Evolutionary conservation across 2,797 vertebrate genomes (phyloP), one percentile per base, ranked within the genome.

Genomic region (Sebastes reedi): DNA sequence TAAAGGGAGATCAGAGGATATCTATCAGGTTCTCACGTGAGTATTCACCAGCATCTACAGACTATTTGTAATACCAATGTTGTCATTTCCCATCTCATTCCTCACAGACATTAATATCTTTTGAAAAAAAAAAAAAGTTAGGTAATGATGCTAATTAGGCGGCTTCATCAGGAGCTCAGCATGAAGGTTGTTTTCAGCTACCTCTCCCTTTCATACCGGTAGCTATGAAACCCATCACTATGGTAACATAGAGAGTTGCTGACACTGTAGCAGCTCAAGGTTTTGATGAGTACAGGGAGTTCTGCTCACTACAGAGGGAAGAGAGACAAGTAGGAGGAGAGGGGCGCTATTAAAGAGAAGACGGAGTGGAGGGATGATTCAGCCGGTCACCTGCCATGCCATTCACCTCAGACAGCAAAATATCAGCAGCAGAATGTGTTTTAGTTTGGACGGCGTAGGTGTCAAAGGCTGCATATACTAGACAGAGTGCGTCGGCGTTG

Each of bases 1-100:
- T 39, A 94, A 97, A 95, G 98, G 98, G 71, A 96, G 96, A 86
- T 99, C 98, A 4, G 96, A 98, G 79, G 97, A 99, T 36, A 98
- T 98, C 91, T 99, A 99, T 89, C 95, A 96, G 84, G 93, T 99
- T 90, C 91, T 97, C 79, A 94, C 95, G 99, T 99, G 92, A 97
- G 98, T 96, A 82, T 66, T 64, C 34, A 25, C 14, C 29, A 30
- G 2, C 52, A 1, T 34, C 12, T 32, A 3, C 11, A 7, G 2
- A 59, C 30, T 18, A 2, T 36, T 30, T 34, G 52, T 22, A 27
- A 20, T 32, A 8, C 10, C 5, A 9, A 25, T 54, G 1, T 46
- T 46, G 56, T 68, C 22, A 8, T 67, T 65, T 75, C 22, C 16
- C 29, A 12, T 58, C 20, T n/a, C 66, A 7, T 30, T 25, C 16